Evolutionary conservation across 2,113 vertebrate genomes (phyloP), one percentile per base, ranked within the genome.

Genomic region (Solenodon paradoxus): DNA sequence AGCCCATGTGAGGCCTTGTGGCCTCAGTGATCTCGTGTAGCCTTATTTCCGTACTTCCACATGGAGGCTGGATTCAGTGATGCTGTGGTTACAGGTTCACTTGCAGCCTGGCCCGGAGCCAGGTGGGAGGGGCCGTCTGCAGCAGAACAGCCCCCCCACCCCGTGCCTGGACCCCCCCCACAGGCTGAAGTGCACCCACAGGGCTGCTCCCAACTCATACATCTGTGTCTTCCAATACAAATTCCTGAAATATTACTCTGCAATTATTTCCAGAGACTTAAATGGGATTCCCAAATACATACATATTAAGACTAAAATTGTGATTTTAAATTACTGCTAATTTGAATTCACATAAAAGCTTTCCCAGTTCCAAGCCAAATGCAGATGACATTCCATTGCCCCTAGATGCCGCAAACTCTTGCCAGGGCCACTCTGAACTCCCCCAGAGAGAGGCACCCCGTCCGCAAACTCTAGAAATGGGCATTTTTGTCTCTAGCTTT

Each of bases 251-350:
- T 74, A 94, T 75, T 22, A 74, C 88, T 64, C 68, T 74, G 75
- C 55, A 90, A 87, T 88, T 64, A 95, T 92, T 96, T 81, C 91
- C 84, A 63, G 92, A 57, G 88, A 82, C 66, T 72, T 92, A 90
- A 95, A 78, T 90, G 80, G 63, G 91, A 89, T 90, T 63, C 69
- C 88, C 91, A 90, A 94, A 90, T 94, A 75, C 69, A 87, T 51
- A 92, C 88, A 94, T n/a, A 87, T 89, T 74, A 94, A 95, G 84
- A 75, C 57, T 47, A 81, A 90, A 79, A 82, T 63, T 90, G 57
- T 84, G 57, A 96, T 95, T 94, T 95, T 69, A 92, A 95, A 96
- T 87, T 71, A 89, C 63, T 80, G 69, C 66, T 96, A 64, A 92
- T 90, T 69, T 74, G 75, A 95, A 94, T 55, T 74, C 66, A 88